Base-by-base conservation (phyloP, 2,888 invertebrate species). In the Cheilosia impressa region DNA sequence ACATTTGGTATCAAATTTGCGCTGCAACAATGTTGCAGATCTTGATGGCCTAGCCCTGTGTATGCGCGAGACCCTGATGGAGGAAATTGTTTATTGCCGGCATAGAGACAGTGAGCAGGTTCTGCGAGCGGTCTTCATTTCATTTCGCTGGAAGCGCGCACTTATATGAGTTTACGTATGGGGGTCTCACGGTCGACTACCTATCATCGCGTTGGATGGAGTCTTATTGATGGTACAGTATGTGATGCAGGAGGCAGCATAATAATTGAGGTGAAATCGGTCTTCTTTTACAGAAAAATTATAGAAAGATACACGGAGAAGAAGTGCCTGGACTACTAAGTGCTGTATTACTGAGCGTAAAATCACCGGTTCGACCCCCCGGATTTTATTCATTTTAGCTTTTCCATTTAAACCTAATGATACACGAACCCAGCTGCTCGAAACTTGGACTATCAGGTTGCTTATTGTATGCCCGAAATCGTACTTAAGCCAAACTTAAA, bases 11-110 rank as follows among this genome's bases (percentile, higher is more conserved):
- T 76, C 63, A 38, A 58, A 76, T 81, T 57, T 63, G 41, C 58
- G 62, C 52, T 52, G 81, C 81, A 76, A 81, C 81, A 81, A 24
- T 63, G 81, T 81, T 68, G 80, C 80, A 62, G 31, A 45, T 45
- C 41, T 45, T 50, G 68, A 17, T 66, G 31, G 17, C 9, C 19
- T 47, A 47, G 17, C 47, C 38, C 13, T 13, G 31, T 31, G 9
- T 31, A 31, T 31, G 47, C 17, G 47, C 2, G 38, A 24, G 38
- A 47, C n/a, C 13, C 50, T 47, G 45, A 60, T n/a, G 50, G 60
- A 60, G 58, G 50, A 50, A 17, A 47, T 58, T 52, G 22, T 71
- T 71, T 45, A 65, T 31, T 66, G 38, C 5, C 9, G 47, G 9
- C 27, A 15, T 27, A 22, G n/a, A 34, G 66, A 62, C 38, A 17